Evolutionary conservation across 2,113 vertebrate species (phyloP).

Genomic region (Gopherus evgoodei): DNA sequence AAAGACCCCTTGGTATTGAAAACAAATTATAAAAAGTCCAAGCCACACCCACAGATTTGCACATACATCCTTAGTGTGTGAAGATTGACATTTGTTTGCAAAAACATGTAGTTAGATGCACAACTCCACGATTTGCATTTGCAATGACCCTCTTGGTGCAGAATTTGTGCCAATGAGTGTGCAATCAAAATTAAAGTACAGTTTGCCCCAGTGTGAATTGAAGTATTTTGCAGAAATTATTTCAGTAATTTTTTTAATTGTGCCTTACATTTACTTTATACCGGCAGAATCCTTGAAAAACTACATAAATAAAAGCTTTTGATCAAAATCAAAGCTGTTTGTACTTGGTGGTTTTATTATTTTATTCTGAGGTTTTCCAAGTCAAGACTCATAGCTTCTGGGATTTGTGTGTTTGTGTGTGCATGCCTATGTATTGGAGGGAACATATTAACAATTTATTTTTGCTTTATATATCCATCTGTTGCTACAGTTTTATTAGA

Average conservation of each 20-base stretch:
- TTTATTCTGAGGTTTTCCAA: neutral
- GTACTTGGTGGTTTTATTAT: neutral
- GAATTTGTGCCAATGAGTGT: neutral
- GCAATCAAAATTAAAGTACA: neutral
- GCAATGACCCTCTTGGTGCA: neutral
- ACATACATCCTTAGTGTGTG: neutral
- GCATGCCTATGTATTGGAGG: neutral
- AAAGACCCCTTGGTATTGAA: neutral
- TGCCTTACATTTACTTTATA: neutral
- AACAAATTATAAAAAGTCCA: rapidly evolving
- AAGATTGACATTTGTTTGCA: neutral
- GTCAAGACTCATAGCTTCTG: neutral
- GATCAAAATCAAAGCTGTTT: neutral
- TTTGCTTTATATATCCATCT: neutral
- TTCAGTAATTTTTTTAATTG: neutral
- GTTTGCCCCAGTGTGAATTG: neutral
- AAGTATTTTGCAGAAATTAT: neutral
- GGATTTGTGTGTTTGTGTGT: neutral
- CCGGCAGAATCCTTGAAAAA: neutral
- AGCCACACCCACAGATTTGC: neutral
- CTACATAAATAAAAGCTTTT: neutral
- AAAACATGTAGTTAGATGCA: neutral
- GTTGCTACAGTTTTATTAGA: neutral
- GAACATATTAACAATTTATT: neutral
- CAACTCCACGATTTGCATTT: neutral